Evolutionary conservation across 2,113 vertebrate genomes (phyloP).

Genomic region (Archilochus colubris): DNA sequence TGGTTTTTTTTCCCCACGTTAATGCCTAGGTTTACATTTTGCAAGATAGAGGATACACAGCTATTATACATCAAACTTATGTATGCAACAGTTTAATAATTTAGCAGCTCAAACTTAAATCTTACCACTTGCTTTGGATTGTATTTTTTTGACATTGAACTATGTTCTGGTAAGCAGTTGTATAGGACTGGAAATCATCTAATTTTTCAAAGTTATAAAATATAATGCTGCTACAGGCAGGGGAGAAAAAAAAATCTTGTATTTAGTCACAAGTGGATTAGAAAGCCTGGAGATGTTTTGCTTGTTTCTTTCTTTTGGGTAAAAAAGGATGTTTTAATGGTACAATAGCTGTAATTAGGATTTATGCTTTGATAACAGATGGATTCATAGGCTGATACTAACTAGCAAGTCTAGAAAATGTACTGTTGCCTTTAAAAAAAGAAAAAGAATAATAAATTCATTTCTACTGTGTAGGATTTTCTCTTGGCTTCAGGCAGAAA

Average conservation of each 20-base stretch:
- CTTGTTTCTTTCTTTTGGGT: background rate
- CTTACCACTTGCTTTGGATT: background rate
- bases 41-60: background rate
- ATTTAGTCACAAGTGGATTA: background rate
- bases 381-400: background rate
- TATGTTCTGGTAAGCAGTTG: background rate
- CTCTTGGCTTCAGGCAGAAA: background rate
- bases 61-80: background rate
- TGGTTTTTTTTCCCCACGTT: background rate
- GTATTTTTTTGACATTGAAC: slow-evolving; percentile 13
- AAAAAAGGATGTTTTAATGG: background rate
- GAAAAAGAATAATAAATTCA: background rate
- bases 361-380: background rate
- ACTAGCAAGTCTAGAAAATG: background rate
- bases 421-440: background rate
- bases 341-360: background rate
- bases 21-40: slow-evolving; percentile 19
- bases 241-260: background rate
- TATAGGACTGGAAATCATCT: slow-evolving; percentile 1
- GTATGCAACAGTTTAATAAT: slow-evolving; percentile 1
- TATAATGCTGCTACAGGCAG: background rate
- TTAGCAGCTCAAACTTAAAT: slow-evolving; percentile 32
- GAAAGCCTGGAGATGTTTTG: background rate
- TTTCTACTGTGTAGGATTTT: background rate
- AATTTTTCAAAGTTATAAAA: background rate